These are phyloP conservation scores for Paramormyrops hopkinsi DNA, from an alignment of 2,797 vertebrate species.

Conservation along the genomic window DNA sequence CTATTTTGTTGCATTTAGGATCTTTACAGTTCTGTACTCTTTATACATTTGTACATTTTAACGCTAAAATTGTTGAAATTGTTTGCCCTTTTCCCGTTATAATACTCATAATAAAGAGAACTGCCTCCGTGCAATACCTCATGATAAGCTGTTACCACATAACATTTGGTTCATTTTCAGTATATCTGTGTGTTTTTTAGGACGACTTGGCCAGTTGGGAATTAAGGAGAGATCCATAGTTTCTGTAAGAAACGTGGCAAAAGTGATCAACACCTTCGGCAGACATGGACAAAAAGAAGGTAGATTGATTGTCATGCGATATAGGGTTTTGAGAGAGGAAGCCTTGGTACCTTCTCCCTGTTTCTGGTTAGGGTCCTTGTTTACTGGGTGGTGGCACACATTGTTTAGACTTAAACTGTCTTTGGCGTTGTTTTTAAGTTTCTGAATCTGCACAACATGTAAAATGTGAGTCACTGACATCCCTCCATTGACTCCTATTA, in stretches of 20 bases:
- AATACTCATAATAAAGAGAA: not conserved
- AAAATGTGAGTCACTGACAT: not conserved
- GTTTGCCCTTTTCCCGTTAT: not conserved
- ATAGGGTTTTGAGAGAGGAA: not conserved
- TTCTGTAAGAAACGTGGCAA: constrained; percentile 74
- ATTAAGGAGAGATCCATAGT: constrained; percentile 72
- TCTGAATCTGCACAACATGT: not conserved
- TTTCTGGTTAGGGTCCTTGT: not conserved
- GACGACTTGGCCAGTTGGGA: constrained; percentile 77
- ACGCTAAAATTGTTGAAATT: not conserved
- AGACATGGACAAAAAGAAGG: constrained; percentile 82
- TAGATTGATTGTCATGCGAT: constrained; percentile 45
- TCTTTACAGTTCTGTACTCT: not conserved
- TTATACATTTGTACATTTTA: not conserved
- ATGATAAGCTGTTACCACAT: not conserved
- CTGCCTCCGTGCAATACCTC: not conserved
- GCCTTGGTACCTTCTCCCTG: not conserved
- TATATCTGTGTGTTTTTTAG: constrained; percentile 48
- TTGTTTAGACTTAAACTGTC: not conserved
- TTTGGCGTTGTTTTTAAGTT: not conserved
- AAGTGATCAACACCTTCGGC: constrained; percentile 77
- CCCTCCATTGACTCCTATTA: not conserved
- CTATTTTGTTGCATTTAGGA: not conserved
- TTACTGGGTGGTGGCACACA: not conserved
- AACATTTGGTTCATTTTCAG: not conserved